Conservation (phyloP, 1,140 invertebrate species). For the Theocolax elegans region DNA sequence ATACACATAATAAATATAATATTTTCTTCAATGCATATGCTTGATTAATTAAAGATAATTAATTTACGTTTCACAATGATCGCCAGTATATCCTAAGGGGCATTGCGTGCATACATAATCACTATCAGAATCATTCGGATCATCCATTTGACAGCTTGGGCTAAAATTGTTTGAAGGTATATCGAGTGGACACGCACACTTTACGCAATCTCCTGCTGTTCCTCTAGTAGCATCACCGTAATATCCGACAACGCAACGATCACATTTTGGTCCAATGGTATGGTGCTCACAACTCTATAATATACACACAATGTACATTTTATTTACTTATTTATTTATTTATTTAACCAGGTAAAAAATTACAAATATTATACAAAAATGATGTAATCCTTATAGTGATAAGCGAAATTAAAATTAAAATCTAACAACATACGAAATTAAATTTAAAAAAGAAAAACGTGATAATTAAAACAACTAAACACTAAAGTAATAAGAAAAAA, state of each 20-base stretch:
- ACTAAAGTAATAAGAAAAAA: no score
- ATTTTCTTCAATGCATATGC: no score
- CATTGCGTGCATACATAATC: conserved; percentile 91
- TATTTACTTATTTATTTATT: no score
- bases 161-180: conserved; percentile 87
- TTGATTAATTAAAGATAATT: no score
- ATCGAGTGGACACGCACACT: conserved; percentile 87
- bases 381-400: no score
- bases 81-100: conserved; percentile 88
- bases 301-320: background rate
- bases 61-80: conserved; percentile 89
- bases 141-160: conserved; percentile 81
- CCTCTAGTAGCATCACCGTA: conserved; percentile 89
- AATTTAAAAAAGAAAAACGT: no score
- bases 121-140: conserved; percentile 67
- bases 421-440: no score
- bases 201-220: conserved; percentile 81
- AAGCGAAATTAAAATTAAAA: no score
- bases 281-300: conserved; percentile 76
- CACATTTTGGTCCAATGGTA: conserved; percentile 81
- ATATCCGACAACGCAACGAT: conserved; percentile 87
- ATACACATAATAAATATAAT: no score
- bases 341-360: no score
- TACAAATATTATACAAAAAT: no score
- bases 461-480: no score